Base-by-base conservation (phyloP, 2,797 vertebrate genomes). In the Gadopsis marmoratus region DNA sequence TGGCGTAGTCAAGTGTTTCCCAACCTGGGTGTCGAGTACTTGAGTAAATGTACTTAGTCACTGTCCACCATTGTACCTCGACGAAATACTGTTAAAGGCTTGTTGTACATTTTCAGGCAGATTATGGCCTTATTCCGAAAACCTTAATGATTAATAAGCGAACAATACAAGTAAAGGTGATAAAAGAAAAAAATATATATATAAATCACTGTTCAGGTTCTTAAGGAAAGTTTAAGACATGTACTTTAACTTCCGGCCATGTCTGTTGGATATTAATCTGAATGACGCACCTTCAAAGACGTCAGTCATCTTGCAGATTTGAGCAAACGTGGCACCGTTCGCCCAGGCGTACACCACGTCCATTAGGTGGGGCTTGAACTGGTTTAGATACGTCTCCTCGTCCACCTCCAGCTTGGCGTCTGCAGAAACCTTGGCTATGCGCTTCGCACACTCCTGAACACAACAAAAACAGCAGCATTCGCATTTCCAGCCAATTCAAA, bases 281-380 rank as follows among this genome's bases (percentile, higher is more conserved):
- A 65, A 2, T 2, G 16, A 14, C 70, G 1, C 92, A 99, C 98
- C 98, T 97, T 99, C 98, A 82, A 99, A 99, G 74, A 99, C 97
- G 67, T 99, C 98, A 0, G 98, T 99, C 98, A 99, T 99, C 93
- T 98, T 99, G 95, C 98, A 99, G 91, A 99, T 99, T 72, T 99
- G 98, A 55, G 97, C 96, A 48, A 99, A 99, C 0, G 97, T 97
- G 64, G 97, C 96, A 17, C 98, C 98, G 19, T 97, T 97, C 62
- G 98, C 97, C 98, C 98, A 99, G 0, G 98, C 98, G 74, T 96
- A 97, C 2, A 99, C 96, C 50, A 99, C 98, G 64, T 99, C 98
- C 98, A 99, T 99, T 76, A 99, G 93, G 91, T 99, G 97, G 37
- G 98, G 97, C 51, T 96, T 97, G 80, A 99, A 99, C 61, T 97